Evolutionary conservation across 2,113 vertebrate genomes (phyloP), one percentile per base, ranked within the genome.

Genomic region (Synchiropus splendidus): DNA sequence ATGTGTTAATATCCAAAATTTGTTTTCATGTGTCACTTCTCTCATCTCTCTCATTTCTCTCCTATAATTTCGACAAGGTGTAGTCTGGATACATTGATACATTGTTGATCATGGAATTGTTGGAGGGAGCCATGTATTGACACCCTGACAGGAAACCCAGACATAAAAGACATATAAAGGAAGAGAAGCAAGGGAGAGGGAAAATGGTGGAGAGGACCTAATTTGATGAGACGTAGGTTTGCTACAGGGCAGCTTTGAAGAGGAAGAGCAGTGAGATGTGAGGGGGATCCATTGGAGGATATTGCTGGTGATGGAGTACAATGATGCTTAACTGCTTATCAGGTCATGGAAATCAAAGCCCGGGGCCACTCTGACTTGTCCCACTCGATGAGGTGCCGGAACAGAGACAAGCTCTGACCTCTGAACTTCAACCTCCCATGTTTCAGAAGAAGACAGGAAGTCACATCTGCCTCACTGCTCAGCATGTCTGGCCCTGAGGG

Each of bases 341-440:
- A 39, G 69, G 75, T 77, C 69, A 72, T 6, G 34, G 53, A 58
- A 75, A 67, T 66, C 55, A 58, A 74, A 72, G 69, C 72, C 74
- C 58, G 2, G 15, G 42, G 70, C 71, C 60, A 14, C 41, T 53
- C 37, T 57, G 13, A 68, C 65, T 64, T 70, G 75, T 75, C 75
- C 58, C 48, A 37, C 17, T 44, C 44, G n/a, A 79, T 77, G 60
- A 67, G 50, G 51, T 59, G 49, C 12, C n/a, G 67, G 53, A 9
- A 2, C 44, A 17, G 46, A 71, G 70, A 79, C 54, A 17, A 51
- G 67, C 51, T 51, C 48, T 39, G 53, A 73, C 64, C 64, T 64
- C 47, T 73, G 55, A 78, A 37, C 72, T 57, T 15, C 10, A 21
- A 54, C 70, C 70, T 61, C 59, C 21, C 13, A 39, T 56, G 64